phyloP scores from a whole-genome alignment of 2,797 vertebrate genomes.

The Todus mexicanus region DNA sequence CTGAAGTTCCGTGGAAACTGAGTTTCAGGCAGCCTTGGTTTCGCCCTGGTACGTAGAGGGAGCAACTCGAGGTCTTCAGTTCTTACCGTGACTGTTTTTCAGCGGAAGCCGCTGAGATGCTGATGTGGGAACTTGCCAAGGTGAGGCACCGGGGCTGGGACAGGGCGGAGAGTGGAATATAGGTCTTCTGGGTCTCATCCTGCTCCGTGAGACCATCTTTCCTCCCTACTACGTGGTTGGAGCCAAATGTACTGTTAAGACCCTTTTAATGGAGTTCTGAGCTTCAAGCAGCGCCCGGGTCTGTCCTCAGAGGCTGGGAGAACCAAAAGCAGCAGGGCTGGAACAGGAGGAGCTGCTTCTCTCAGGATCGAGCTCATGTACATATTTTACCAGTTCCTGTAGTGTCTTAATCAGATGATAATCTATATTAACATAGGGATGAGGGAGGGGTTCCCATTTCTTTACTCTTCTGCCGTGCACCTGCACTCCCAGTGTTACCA shows the following conservation, averaged over 20 bases:
- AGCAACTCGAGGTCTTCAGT: not conserved
- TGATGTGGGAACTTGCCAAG: not conserved
- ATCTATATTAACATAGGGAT: not conserved
- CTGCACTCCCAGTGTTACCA: not conserved
- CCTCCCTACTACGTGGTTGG: not conserved
- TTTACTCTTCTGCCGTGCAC: not conserved
- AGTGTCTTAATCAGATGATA: not conserved
- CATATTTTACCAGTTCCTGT: not conserved
- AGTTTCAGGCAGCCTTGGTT: not conserved
- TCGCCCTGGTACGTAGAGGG: not conserved
- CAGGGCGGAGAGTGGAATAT: not conserved
- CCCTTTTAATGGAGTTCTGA: not conserved
- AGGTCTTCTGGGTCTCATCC: not conserved
- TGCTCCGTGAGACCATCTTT: not conserved
- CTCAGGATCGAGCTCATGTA: not conserved
- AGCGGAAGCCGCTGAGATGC: not conserved
- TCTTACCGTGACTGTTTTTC: not conserved
- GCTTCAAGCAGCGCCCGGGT: not conserved
- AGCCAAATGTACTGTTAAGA: not conserved
- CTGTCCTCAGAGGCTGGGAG: conserved; percentile 47
- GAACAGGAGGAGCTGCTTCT: conserved; percentile 53
- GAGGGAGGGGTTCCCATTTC: conserved; percentile 35
- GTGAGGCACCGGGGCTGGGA: not conserved
- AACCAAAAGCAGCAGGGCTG: conserved; percentile 7
- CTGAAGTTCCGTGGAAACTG: not conserved